Conservation (phyloP, 2,797 vertebrate species). For the Epinephelus coioides region DNA sequence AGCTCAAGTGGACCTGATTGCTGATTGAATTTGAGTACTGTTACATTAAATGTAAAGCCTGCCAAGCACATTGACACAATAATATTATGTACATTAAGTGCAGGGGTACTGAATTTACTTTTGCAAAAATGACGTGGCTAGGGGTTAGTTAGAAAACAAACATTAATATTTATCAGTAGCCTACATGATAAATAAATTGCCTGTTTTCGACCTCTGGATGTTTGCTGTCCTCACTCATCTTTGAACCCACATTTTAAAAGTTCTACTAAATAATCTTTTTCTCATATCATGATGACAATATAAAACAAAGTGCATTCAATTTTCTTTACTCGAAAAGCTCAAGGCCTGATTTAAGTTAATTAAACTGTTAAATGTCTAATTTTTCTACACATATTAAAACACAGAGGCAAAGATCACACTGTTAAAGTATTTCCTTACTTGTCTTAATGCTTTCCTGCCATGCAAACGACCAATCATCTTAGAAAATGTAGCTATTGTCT, state of each 20-base stretch:
- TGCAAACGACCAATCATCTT: not conserved
- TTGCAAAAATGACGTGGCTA: too few relatives aligned
- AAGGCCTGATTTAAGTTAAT: not conserved
- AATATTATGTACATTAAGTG: too few relatives aligned
- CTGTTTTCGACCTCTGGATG: too few relatives aligned
- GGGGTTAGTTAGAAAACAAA: too few relatives aligned
- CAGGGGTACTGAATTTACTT: too few relatives aligned
- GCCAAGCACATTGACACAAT: too few relatives aligned
- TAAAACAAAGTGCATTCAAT: not conserved
- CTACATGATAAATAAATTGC: too few relatives aligned
- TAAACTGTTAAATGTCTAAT: not conserved
- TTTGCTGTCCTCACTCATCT: too few relatives aligned
- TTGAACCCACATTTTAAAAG: not conserved
- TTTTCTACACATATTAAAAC: not conserved
- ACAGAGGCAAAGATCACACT: not conserved
- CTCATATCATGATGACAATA: not conserved
- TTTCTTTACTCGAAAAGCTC: not conserved
- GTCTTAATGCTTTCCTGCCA: not conserved
- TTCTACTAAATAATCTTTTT: not conserved
- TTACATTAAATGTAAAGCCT: too few relatives aligned
- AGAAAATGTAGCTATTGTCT: not conserved
- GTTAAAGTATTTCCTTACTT: not conserved
- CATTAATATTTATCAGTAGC: too few relatives aligned
- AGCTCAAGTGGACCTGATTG: too few relatives aligned
- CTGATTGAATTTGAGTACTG: too few relatives aligned